Conservation (phyloP, 2,113 vertebrate species). For the Glaucidium brasilianum region DNA sequence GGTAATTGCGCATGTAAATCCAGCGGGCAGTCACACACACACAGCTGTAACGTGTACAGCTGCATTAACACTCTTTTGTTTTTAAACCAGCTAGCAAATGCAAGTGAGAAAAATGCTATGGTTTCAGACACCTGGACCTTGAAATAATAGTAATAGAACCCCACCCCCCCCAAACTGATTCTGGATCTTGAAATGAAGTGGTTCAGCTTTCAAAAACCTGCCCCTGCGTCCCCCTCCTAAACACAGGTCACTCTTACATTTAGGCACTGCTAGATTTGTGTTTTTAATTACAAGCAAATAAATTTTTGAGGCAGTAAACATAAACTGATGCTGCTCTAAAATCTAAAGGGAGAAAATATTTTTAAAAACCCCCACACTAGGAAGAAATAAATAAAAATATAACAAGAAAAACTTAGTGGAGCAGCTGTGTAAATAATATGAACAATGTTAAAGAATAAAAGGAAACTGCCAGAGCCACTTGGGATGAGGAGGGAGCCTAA, state of each 20-base stretch:
- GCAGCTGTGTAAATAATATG: slow-evolving; percentile 71
- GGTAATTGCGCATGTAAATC: slow-evolving; percentile 7
- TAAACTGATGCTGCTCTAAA: slow-evolving; percentile 52
- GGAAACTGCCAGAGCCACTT: slow-evolving; percentile 38
- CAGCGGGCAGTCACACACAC: not conserved
- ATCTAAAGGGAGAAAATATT: not conserved
- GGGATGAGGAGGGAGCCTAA: slow-evolving; percentile 42
- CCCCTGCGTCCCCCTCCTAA: not conserved
- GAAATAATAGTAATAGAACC: slow-evolving; percentile 10
- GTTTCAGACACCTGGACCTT: slow-evolving; percentile 38
- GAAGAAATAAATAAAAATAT: slow-evolving; percentile 40
- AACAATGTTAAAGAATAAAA: slow-evolving; percentile 62
- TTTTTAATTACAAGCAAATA: slow-evolving; percentile 59
- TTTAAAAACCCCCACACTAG: not conserved
- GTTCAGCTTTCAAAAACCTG: slow-evolving; percentile 51
- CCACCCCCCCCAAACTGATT: not conserved
- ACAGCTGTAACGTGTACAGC: not conserved
- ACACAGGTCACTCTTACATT: not conserved
- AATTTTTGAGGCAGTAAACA: slow-evolving; percentile 38
- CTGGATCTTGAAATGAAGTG: not conserved
- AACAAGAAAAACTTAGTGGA: slow-evolving; percentile 33
- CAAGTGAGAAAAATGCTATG: slow-evolving; percentile 17
- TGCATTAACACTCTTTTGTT: not conserved
- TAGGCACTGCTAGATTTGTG: slow-evolving; percentile 40
- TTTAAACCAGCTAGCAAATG: not conserved